Evolutionary conservation across 2,888 invertebrate species (phyloP), one percentile per base, ranked within the genome.

Genomic region (Archaeoteleia sp.): DNA sequence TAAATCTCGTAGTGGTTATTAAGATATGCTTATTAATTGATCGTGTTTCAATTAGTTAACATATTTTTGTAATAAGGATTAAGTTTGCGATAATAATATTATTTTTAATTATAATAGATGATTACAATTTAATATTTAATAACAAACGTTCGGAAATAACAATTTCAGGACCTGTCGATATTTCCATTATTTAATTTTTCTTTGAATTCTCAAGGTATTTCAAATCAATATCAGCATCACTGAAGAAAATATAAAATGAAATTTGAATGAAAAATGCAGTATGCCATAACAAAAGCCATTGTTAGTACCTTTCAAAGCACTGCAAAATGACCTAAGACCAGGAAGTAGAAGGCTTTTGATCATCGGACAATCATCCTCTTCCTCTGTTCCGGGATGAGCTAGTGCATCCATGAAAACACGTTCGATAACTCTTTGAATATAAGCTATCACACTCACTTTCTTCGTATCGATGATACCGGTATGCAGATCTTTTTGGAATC

Each of bases 321-420:
- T 95, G 81, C 95, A 95, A 82, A 95, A 95, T 0, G 95, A 95
- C 66, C 95, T 87, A 1, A 95, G 85, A 0, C 93, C 93, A 0
- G 95, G 95, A 9, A 95, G 85, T 6, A 95, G 87, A 77, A 94
- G 93, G 68, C 92, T 94, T 81, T 95, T 93, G 2, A 95, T 93
- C 79, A 95, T 91, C 0, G 93, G 92, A 77, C 93, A 93, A 74
- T 95, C 93, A 70, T 95, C 94, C 53, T 95, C 95, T 0, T 92
- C 92, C 74, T 95, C 94, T 5, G 88, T 87, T 74, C 91, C 91
- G 0, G 94, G 94, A 83, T 93, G 93, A 0, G 94, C 94, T 39
- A 95, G 86, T 0, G 95, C 95, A 77, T 95, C 95, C 92, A 97
- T 94, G 78, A 95, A 95, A 9, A 97, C 94, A 78, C 92, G 90